Conservation (phyloP, 2,797 vertebrate genomes). For the Glossophaga mutica region DNA sequence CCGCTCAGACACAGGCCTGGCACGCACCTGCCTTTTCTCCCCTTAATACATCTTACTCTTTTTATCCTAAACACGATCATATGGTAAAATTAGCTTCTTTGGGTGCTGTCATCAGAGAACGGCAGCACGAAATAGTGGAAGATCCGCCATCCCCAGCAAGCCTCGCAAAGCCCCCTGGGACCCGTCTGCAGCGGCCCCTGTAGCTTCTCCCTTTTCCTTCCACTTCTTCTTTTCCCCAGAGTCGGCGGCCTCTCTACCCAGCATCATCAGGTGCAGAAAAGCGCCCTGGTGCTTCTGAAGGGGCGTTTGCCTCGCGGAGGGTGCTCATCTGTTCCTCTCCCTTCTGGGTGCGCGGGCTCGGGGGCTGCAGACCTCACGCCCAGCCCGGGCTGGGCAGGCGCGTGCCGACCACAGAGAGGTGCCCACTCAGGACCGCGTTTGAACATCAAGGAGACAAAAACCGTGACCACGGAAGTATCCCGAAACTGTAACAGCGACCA, state of each 20-base stretch:
- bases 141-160: neutral
- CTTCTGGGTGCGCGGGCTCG: rapidly evolving
- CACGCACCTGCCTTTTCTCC: neutral
- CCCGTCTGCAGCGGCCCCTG: no score
- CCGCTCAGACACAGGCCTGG: neutral
- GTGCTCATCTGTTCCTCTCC: neutral
- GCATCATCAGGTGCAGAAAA: neutral
- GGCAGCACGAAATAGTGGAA: neutral
- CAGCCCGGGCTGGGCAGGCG: neutral
- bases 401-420: no score
- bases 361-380: neutral
- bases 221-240: neutral
- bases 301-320: rapidly evolving
- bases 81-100: neutral
- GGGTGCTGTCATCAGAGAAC: neutral
- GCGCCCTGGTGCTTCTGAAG: neutral
- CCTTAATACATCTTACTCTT: neutral
- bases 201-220: neutral
- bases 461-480: neutral
- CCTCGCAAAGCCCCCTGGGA: neutral
- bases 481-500: neutral
- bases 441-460: neutral
- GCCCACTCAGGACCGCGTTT: neutral
- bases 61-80: neutral
- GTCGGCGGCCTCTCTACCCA: no score